Percentiles rank a stretch among this genome's conserved stretches.
Evolutionary conservation across 2,113 vertebrate genomes (phyloP).

Genomic region (Tapirus terrestris): DNA sequence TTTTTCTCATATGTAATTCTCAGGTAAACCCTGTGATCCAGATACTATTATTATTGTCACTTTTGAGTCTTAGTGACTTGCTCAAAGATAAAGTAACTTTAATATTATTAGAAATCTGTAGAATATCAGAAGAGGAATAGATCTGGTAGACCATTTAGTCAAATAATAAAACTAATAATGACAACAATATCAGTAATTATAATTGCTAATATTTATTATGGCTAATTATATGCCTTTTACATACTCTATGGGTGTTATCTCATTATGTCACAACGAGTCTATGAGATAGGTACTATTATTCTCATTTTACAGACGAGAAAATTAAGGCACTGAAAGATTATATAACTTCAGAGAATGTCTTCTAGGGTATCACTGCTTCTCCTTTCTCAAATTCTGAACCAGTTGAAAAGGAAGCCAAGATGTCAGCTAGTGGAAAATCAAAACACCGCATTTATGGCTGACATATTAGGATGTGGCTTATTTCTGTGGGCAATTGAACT

Average conservation of each 20-base stretch:
- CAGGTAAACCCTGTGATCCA: neutral
- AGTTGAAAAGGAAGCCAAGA: neutral
- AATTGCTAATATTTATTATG: constrained; percentile 17
- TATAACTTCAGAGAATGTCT: neutral
- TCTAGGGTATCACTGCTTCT: neutral
- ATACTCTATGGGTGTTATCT: neutral
- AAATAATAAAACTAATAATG: neutral
- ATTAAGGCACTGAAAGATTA: neutral
- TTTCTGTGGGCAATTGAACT: neutral
- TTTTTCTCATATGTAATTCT: neutral
- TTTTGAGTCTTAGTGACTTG: neutral
- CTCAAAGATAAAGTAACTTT: neutral
- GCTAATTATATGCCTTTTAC: neutral
- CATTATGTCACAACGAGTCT: neutral
- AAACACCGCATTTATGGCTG: neutral
- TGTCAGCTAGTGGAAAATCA: neutral
- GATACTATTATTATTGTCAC: neutral
- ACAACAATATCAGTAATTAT: neutral
- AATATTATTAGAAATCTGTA: neutral
- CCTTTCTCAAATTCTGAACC: neutral
- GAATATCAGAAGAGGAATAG: neutral
- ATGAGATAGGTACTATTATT: neutral
- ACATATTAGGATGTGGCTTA: neutral
- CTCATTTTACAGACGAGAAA: constrained; percentile 16
- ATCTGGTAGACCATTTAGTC: neutral